Conservation (phyloP, 1,140 invertebrate genomes). For the Drosophila sechellia region DNA sequence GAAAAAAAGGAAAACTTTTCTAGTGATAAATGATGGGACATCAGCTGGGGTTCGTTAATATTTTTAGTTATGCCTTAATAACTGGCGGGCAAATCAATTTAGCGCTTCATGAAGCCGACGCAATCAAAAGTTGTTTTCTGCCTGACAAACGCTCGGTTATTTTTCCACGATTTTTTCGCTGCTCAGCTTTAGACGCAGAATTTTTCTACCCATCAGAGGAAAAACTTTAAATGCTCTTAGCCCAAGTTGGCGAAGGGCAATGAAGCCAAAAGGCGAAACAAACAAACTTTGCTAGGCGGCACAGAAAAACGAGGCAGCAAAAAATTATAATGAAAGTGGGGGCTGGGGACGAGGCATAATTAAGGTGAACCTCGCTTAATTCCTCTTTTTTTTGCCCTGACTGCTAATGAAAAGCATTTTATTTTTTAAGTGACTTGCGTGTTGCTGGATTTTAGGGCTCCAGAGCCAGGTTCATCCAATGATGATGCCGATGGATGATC, state of each 20-base stretch:
- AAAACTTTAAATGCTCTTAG: slow-evolving; percentile 73
- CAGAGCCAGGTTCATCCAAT: slow-evolving; percentile 35
- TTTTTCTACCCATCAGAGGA: slow-evolving; percentile 35
- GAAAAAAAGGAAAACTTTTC: slow-evolving; percentile 25
- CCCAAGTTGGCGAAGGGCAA: slow-evolving; percentile 43
- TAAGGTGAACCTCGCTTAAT: slow-evolving; percentile 76
- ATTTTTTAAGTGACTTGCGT: slow-evolving; percentile 78
- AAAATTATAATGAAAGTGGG: slow-evolving; percentile 31
- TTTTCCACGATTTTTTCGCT: slow-evolving; percentile 33
- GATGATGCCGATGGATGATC: slow-evolving; percentile 36
- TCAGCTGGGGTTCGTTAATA: slow-evolving; percentile 71
- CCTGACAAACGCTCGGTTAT: slow-evolving; percentile 55
- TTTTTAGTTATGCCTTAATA: slow-evolving; percentile 79
- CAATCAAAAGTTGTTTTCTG: slow-evolving; percentile 43
- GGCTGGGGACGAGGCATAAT: slow-evolving; percentile 47
- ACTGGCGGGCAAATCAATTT: slow-evolving; percentile 75
- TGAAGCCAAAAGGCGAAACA: slow-evolving; percentile 50
- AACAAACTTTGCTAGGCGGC: slow-evolving; percentile 63
- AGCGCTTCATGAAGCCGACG: slow-evolving; percentile 66
- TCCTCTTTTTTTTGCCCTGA: slow-evolving; percentile 38
- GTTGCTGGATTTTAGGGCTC: slow-evolving; percentile 19
- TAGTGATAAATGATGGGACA: slow-evolving; percentile 76
- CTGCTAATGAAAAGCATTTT: slow-evolving; percentile 75
- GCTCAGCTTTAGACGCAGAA: slow-evolving; percentile 44
- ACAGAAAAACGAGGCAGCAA: slow-evolving; percentile 27